Conservation (phyloP, 1,140 invertebrate species). For the Cherax destructor region DNA sequence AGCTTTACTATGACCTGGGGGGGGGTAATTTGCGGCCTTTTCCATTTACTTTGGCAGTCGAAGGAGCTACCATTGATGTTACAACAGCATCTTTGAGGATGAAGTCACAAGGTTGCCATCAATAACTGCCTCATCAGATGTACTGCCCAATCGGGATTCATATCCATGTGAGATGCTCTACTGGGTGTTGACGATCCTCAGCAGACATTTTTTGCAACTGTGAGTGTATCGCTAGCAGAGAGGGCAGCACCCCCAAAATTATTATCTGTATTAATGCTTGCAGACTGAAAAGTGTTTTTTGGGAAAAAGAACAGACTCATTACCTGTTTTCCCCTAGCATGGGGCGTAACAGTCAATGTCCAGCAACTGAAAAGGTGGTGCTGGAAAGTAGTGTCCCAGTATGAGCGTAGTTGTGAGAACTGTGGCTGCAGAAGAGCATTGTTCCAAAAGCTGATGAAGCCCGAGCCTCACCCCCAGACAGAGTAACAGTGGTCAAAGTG, state of each 20-base stretch:
- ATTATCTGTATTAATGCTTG: slow-evolving; percentile 2
- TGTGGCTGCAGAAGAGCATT: slow-evolving; percentile 4
- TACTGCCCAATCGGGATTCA: slow-evolving; percentile 39
- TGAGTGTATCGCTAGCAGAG: not conserved
- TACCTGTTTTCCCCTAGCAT: not conserved
- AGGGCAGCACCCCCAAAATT: slow-evolving; percentile 15
- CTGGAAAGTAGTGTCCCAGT: slow-evolving; percentile 1
- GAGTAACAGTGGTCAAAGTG: slow-evolving; percentile 23
- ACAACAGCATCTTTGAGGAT: slow-evolving; percentile 49
- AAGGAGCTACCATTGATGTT: slow-evolving; percentile 46
- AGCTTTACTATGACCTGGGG: slow-evolving; percentile 50
- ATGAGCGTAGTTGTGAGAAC: slow-evolving; percentile 1
- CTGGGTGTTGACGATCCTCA: not conserved
- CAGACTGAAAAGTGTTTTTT: slow-evolving; percentile 5
- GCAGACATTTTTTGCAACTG: not conserved
- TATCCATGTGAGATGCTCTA: slow-evolving; percentile 22
- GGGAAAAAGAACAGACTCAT: not conserved
- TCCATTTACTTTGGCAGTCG: slow-evolving; percentile 31
- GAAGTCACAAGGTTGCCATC: slow-evolving; percentile 49
- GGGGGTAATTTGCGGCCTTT: slow-evolving; percentile 41
- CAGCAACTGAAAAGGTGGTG: slow-evolving; percentile 18
- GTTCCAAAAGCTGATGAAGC: slow-evolving; percentile 22
- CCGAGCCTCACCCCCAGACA: slow-evolving; percentile 28
- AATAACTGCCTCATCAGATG: slow-evolving; percentile 28
- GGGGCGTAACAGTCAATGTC: slow-evolving; percentile 8